Conservation (phyloP, 2,113 vertebrate genomes). For the Takifugu flavidus region DNA sequence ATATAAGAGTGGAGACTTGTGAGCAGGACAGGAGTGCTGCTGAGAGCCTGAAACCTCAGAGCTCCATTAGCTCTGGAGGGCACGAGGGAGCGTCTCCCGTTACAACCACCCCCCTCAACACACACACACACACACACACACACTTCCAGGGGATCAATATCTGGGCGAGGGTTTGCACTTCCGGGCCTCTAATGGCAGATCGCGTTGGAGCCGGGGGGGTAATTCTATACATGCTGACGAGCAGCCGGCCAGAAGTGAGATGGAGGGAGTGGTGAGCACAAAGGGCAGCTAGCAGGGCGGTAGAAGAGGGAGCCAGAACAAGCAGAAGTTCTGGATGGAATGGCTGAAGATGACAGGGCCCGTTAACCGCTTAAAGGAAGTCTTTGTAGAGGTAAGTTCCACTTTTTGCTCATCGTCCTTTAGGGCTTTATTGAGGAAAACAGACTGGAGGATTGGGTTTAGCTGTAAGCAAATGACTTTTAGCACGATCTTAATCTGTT, state of each 20-base stretch:
- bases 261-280: conserved; percentile 66
- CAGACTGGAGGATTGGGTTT: conserved; percentile 5
- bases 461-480: neutral
- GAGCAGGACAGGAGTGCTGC: conserved; percentile 38
- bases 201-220: conserved; percentile 87
- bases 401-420: conserved; percentile 1
- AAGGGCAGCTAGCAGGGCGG: conserved; percentile 60
- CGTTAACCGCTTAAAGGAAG: neutral
- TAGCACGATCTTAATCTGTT: no score
- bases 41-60: conserved; percentile 57
- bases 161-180: conserved; percentile 92
- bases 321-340: neutral
- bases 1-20: conserved; percentile 33
- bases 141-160: conserved; percentile 92
- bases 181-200: conserved; percentile 92
- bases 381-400: conserved; percentile 38
- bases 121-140: conserved; percentile 42
- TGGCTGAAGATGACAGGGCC: conserved; percentile 37
- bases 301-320: neutral
- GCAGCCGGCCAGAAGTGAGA: conserved; percentile 37
- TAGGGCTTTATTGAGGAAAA: conserved; percentile 6
- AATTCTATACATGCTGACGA: conserved; percentile 92
- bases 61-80: conserved; percentile 70
- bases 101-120: conserved; percentile 73
- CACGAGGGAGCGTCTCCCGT: conserved; percentile 81